These are phyloP conservation scores for Anagrus nilaparvatae DNA, from an alignment of 1,140 invertebrate species.

Conservation along the genomic window DNA sequence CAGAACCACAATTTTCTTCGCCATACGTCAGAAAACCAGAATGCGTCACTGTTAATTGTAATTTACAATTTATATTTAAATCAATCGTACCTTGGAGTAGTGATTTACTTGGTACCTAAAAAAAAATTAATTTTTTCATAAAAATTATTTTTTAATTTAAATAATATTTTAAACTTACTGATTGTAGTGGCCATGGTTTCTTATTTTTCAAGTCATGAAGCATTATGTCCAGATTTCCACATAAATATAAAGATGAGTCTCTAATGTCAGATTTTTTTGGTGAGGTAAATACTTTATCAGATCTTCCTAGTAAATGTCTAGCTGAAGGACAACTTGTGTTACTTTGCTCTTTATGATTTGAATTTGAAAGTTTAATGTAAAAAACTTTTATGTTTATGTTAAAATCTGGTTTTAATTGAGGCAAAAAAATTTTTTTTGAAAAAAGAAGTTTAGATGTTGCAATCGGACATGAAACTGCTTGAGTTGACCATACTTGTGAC, in stretches of 20 bases:
- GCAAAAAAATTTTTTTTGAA: constrained; percentile 21
- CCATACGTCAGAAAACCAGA: constrained; percentile 37
- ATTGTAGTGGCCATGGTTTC: constrained; percentile 24
- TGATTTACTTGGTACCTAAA: constrained; percentile 21
- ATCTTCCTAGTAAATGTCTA: too few relatives aligned
- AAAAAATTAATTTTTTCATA: background rate
- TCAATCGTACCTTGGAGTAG: constrained; percentile 27
- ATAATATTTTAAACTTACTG: constrained; percentile 17
- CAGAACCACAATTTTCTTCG: constrained; percentile 20
- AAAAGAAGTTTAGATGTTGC: constrained; percentile 20
- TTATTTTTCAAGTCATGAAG: constrained; percentile 13
- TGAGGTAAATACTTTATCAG: too few relatives aligned
- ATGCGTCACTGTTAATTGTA: constrained; percentile 23
- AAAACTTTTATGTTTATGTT: constrained; percentile 23
- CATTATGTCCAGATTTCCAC: constrained; percentile 23
- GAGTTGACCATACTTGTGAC: constrained; percentile 25
- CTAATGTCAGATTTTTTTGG: too few relatives aligned
- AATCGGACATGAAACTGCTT: constrained; percentile 20
- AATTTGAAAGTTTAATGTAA: too few relatives aligned
- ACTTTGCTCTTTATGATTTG: too few relatives aligned
- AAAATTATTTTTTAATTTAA: constrained; percentile 1
- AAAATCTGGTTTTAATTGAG: constrained; percentile 28
- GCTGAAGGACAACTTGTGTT: too few relatives aligned
- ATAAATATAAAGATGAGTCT: constrained; percentile 21
- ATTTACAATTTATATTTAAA: constrained; percentile 21